These are phyloP conservation scores for Lindbergichthys nudifrons DNA, from an alignment of 2,797 vertebrate genomes.

Conservation along the genomic window DNA sequence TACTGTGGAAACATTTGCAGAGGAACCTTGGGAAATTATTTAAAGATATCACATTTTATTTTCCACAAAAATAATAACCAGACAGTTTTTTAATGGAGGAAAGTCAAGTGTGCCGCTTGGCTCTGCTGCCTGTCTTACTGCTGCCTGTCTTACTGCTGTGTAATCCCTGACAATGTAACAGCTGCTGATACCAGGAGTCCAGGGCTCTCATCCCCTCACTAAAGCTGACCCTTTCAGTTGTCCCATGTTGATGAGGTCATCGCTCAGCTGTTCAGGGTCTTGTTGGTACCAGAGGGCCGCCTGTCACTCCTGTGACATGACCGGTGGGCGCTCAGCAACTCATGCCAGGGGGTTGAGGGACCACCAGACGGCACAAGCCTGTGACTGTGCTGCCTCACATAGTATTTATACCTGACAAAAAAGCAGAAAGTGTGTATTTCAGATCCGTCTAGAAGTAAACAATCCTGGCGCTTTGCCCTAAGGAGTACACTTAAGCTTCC, in stretches of 20 bases:
- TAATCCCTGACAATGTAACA: conserved; percentile 61
- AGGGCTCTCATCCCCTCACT: conserved; percentile 37
- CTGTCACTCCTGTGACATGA: conserved; percentile 56
- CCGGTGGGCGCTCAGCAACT: conserved; percentile 35
- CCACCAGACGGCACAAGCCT: conserved; percentile 44
- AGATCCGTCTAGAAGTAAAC: conserved; percentile 8
- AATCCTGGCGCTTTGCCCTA: conserved; percentile 1
- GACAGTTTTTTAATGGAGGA: background rate
- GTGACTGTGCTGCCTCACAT: conserved; percentile 43
- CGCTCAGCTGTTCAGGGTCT: conserved; percentile 75
- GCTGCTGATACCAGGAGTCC: conserved; percentile 53
- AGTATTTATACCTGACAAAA: conserved; percentile 41
- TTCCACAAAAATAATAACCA: background rate
- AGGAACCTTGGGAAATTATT: background rate
- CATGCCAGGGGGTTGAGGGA: conserved; percentile 21
- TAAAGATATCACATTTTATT: background rate
- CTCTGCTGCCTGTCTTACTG: background rate
- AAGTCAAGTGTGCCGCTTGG: background rate
- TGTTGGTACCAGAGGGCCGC: conserved; percentile 60
- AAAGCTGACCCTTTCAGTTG: conserved; percentile 51
- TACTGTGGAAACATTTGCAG: no score
- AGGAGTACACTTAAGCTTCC: background rate
- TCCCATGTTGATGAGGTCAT: conserved; percentile 78
- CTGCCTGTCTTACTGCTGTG: conserved; percentile 20
- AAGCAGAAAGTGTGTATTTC: conserved; percentile 24